These are phyloP conservation scores for Podarcis lilfordi DNA, from an alignment of 2,797 vertebrate species.

Conservation along the genomic window DNA sequence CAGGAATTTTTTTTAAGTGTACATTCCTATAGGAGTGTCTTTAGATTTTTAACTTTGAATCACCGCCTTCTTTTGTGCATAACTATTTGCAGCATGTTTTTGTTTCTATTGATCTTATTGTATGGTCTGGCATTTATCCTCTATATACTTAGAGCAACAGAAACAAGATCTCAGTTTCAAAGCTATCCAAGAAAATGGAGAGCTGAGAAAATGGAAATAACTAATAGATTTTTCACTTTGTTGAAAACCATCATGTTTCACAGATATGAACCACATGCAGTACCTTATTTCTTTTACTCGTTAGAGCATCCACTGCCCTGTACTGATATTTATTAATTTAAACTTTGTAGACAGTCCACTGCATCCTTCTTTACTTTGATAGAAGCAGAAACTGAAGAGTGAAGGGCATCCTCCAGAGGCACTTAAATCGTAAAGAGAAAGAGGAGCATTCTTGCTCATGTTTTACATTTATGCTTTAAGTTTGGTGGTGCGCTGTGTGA, in stretches of 20 bases:
- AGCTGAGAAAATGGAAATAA: neutral
- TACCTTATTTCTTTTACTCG: neutral
- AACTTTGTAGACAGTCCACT: conserved; percentile 17
- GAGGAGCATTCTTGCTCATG: neutral
- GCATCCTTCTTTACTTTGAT: neutral
- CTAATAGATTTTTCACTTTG: neutral
- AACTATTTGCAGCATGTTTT: conserved; percentile 14
- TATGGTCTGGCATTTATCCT: neutral
- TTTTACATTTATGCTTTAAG: neutral
- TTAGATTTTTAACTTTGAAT: neutral
- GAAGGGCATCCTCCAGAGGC: conserved; percentile 3
- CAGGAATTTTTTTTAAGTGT: conserved; percentile 4
- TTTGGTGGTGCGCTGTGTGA: neutral
- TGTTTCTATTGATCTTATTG: conserved; percentile 26
- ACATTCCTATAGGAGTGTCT: neutral
- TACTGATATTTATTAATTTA: conserved; percentile 1
- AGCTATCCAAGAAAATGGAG: conserved; percentile 17
- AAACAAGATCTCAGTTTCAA: neutral
- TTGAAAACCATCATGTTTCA: neutral
- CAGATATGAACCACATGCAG: neutral
- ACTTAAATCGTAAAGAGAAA: neutral
- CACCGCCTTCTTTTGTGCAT: neutral
- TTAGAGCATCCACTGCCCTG: conserved; percentile 8
- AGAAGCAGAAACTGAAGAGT: neutral
- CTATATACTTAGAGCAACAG: conserved; percentile 1